These are phyloP conservation scores for Bombycilla garrulus DNA, from an alignment of 2,113 vertebrate genomes.

Conservation along the genomic window DNA sequence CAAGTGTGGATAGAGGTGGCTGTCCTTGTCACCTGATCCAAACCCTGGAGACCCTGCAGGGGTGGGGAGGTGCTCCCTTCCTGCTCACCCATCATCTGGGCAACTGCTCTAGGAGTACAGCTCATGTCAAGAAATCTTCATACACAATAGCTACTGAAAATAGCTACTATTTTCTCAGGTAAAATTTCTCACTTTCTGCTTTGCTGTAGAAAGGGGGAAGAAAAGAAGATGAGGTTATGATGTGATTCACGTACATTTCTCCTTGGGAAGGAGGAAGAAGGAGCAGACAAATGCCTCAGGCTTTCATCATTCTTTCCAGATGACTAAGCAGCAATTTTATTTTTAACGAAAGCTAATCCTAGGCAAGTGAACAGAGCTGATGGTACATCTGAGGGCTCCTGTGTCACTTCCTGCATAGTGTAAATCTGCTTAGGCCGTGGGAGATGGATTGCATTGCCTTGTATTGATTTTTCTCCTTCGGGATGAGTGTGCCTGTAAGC, in stretches of 20 bases:
- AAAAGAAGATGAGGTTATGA: not conserved
- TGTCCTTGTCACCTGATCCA: not conserved
- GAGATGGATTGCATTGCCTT: not conserved
- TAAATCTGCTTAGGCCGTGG: not conserved
- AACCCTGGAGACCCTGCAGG: not conserved
- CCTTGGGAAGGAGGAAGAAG: not conserved
- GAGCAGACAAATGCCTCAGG: not conserved
- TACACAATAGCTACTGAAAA: not conserved
- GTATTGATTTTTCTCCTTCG: not conserved
- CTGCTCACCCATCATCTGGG: not conserved
- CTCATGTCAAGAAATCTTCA: not conserved
- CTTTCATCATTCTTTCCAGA: not conserved
- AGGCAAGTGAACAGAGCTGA: not conserved
- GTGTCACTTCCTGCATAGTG: not conserved
- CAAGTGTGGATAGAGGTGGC: not conserved
- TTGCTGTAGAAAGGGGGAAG: not conserved
- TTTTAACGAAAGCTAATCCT: not conserved
- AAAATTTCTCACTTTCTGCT: not conserved
- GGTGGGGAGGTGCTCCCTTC: not conserved
- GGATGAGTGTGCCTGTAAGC: not conserved
- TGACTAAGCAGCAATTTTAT: slow-evolving; percentile 19
- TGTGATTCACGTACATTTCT: not conserved
- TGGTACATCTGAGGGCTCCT: not conserved
- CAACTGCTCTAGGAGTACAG: not conserved
- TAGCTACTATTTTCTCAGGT: not conserved